Evolutionary conservation across 2,113 vertebrate genomes (phyloP).

Genomic region (Microcebus tavaratra): DNA sequence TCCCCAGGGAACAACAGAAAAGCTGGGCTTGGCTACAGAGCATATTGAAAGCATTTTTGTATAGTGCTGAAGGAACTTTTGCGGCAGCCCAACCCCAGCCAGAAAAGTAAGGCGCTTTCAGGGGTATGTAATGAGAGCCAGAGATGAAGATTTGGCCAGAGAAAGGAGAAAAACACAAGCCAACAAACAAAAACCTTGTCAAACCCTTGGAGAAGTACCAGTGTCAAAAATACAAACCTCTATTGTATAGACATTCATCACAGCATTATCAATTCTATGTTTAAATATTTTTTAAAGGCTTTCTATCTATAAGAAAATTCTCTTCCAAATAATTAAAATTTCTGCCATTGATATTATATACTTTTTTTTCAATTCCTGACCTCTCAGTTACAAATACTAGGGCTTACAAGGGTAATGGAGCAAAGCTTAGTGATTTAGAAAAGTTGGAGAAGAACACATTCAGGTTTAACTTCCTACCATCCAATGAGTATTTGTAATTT

Average conservation of each 20-base stretch:
- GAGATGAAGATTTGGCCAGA: background rate
- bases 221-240: background rate
- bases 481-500: background rate
- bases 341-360: background rate
- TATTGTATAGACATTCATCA: background rate
- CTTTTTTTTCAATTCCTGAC: background rate
- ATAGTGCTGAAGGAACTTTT: background rate
- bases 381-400: background rate
- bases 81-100: fast-evolving
- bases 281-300: background rate
- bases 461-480: background rate
- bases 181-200: background rate
- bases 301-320: background rate
- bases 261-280: background rate
- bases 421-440: background rate
- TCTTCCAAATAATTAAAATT: background rate
- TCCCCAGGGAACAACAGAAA: background rate
- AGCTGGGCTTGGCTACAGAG: background rate
- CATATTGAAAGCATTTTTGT: background rate
- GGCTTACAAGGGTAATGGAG: fast-evolving
- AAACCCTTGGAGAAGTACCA: background rate
- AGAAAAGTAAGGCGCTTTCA: too few relatives aligned
- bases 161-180: background rate
- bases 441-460: background rate
- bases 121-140: background rate